Percentiles rank a stretch among this genome's conserved stretches.
Conservation (phyloP, 1,140 invertebrate species). For the Holotrichia oblita region DNA sequence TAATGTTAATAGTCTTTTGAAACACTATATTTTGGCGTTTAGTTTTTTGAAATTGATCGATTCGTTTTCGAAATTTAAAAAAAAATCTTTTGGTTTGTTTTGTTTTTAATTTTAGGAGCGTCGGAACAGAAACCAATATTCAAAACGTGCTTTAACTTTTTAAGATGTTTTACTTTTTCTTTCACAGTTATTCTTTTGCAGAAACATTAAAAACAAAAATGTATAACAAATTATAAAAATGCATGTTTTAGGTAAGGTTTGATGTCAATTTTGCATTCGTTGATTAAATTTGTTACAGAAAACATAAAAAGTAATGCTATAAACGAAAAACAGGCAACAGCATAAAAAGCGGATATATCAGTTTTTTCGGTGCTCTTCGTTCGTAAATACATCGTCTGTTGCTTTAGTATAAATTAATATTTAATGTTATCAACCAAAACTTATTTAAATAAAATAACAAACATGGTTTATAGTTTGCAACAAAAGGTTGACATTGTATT, state of each 20-base stretch:
- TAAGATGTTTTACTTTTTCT: background rate
- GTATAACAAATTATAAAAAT: background rate
- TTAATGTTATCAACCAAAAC: slow-evolving; percentile 2
- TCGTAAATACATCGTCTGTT: slow-evolving; percentile 26
- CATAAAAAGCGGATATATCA: background rate
- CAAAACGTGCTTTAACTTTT: background rate
- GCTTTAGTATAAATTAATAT: slow-evolving; percentile 24
- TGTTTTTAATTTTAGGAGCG: background rate
- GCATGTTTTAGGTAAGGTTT: background rate
- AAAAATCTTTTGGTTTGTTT: background rate
- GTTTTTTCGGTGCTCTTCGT: background rate
- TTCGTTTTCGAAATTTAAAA: background rate
- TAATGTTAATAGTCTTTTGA: background rate
- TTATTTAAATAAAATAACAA: slow-evolving; percentile 11
- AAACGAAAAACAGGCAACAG: slow-evolving; percentile 2
- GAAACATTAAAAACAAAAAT: no score
- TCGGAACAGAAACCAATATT: background rate
- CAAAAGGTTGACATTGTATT: slow-evolving; percentile 43
- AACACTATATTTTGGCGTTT: slow-evolving; percentile 1
- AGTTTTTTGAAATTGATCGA: background rate
- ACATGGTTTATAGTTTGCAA: slow-evolving; percentile 15
- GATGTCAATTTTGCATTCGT: background rate
- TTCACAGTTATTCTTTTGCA: no score
- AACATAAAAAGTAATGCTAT: background rate
- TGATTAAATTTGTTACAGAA: background rate